Conservation (phyloP, 37 sponge, comb jelly and placozoan species). For the Theonella swinhoei region DNA sequence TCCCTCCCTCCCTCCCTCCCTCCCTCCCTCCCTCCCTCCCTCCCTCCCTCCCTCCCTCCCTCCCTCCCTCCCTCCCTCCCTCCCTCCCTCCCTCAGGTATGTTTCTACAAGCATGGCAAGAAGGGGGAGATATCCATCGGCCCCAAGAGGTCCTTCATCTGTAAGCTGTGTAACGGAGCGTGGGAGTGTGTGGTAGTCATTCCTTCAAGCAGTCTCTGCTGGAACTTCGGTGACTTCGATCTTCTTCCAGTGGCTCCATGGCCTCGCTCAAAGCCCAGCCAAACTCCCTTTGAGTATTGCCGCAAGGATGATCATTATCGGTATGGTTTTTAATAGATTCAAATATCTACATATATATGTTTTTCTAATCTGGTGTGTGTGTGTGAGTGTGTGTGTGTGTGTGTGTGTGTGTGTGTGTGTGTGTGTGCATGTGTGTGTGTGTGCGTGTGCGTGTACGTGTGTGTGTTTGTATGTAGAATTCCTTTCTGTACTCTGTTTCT, state of each 20-base stretch:
- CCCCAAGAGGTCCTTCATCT: neutral
- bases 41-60: neutral
- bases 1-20: neutral
- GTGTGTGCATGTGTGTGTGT: too few species aligned
- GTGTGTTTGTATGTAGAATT: too few species aligned
- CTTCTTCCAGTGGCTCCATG: conserved; percentile 47
- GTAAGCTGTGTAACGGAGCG: conserved; percentile 16
- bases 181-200: conserved; percentile 61
- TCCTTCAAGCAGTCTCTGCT: conserved; percentile 49
- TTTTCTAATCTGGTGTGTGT: neutral
- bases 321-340: conserved; percentile 14
- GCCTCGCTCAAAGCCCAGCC: conserved; percentile 32
- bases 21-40: too few species aligned
- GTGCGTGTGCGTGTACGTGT: too few species aligned
- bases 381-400: neutral
- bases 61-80: neutral
- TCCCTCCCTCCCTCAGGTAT: neutral
- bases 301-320: conserved; percentile 60
- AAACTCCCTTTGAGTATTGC: conserved; percentile 62
- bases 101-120: neutral
- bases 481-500: too few species aligned
- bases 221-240: conserved; percentile 60
- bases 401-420: too few species aligned
- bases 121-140: neutral
- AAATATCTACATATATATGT: neutral